Percentiles rank a stretch among this genome's conserved stretches.
phyloP scores from a whole-genome alignment of 92 coral and sea anemone species.

The Zoanthus sansibaricus region DNA sequence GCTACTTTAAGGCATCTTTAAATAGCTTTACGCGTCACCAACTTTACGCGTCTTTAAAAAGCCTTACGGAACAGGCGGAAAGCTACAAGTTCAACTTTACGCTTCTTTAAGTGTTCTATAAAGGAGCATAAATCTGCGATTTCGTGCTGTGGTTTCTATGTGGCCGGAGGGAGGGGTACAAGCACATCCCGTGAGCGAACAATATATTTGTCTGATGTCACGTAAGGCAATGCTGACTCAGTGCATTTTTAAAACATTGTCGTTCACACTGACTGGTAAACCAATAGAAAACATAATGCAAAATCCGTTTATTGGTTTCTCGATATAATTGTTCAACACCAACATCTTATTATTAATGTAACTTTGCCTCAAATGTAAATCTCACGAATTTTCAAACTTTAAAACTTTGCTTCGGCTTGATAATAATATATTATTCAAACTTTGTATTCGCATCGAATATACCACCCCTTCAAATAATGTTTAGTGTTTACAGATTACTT shows the following conservation, averaged over 20 bases:
- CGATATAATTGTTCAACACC: neutral
- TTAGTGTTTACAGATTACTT: no score
- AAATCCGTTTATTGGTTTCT: neutral
- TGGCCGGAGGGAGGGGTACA: slow-evolving; percentile 1
- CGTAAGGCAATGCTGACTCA: slow-evolving; percentile 1
- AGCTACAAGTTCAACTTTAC: no score
- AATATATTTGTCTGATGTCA: slow-evolving; percentile 9
- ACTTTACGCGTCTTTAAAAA: no score
- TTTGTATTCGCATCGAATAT: no score
- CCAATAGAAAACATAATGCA: neutral
- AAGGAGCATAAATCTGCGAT: no score
- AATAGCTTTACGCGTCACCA: no score
- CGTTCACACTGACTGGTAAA: neutral
- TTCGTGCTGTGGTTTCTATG: neutral
- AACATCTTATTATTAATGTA: neutral
- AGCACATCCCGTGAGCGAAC: slow-evolving; percentile 6
- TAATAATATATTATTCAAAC: no score
- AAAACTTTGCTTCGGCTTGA: no score
- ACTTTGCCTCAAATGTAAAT: slow-evolving; percentile 3
- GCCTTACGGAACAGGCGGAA: no score
- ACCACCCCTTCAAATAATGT: neutral
- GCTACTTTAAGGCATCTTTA: no score
- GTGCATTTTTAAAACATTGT: neutral
- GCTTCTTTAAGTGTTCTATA: no score
- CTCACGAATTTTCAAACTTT: neutral